Base-by-base conservation (phyloP, 2,888 invertebrate genomes). In the Cryptocheilus praepositus region DNA sequence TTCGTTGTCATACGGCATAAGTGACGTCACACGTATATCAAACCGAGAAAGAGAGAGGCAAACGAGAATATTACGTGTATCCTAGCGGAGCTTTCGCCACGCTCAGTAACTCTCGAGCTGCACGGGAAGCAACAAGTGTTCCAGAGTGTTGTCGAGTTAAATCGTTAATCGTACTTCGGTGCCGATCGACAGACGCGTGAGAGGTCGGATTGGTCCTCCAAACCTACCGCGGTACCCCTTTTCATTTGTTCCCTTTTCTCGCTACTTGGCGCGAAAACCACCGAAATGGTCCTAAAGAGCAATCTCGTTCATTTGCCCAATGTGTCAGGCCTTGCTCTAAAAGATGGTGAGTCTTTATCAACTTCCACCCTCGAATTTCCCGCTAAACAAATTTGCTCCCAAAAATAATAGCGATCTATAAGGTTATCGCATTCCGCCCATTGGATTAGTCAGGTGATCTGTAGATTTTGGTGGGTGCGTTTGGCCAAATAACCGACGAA, bases 301-400 rank as follows among this genome's bases (percentile, higher is more conserved):
- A 61, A 67, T 54, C 68, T 68, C 52, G 53, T 61, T 5, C 66
- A 56, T n/a, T 65, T 81, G 51, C 68, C 67, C 22, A 67, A 82
- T 56, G 67, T 82, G 15, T 71, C 82, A 15, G 82, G 79, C 21
- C 51, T 51, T 19, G 52, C 68, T 16, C 51, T 82, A 45, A 82
- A 81, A 43, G 77, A 82, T 80, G 81, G 81, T 80, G 56, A 63
- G 76, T 72, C n/a, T n/a, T n/a, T n/a, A n/a, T n/a, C n/a, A n/a
- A n/a, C n/a, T n/a, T n/a, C n/a, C n/a, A n/a, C n/a, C n/a, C n/a
- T n/a, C n/a, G n/a, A n/a, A n/a, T n/a, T n/a, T n/a, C n/a, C n/a
- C n/a, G n/a, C n/a, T n/a, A n/a, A n/a, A n/a, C n/a, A n/a, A n/a
- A n/a, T n/a, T n/a, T n/a, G n/a, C n/a, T n/a, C n/a, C n/a, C n/a